phyloP scores from a whole-genome alignment of 2,797 vertebrate species.

The Pseudochirops corinnae region DNA sequence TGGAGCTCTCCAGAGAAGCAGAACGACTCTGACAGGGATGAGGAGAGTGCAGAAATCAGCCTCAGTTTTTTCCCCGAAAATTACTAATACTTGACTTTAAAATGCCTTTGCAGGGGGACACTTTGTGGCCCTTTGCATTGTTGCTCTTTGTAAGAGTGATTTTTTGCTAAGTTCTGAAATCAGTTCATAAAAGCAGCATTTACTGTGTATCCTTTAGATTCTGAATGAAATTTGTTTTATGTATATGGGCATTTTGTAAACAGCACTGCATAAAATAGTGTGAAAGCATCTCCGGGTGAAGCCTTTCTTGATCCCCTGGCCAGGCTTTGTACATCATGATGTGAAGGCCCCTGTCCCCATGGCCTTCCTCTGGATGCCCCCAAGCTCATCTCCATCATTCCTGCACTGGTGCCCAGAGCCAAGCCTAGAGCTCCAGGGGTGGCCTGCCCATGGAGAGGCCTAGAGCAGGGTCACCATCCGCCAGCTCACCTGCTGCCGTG shows the following conservation, averaged over 20 bases:
- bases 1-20: not conserved
- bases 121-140: constrained; percentile 17
- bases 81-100: constrained; percentile 45
- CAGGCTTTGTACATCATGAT: not conserved
- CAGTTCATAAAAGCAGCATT: constrained; percentile 40
- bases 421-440: not conserved
- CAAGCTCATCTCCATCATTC: not conserved
- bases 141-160: constrained; percentile 81
- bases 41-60: constrained; percentile 33
- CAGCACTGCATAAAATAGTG: not conserved
- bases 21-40: constrained; percentile 36
- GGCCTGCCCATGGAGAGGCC: not conserved
- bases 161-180: constrained; percentile 51
- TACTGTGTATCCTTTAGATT: constrained; percentile 24
- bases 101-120: not conserved
- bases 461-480: no score
- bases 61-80: constrained; percentile 70
- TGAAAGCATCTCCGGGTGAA: not conserved
- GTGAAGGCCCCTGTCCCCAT: no score
- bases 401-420: not conserved
- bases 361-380: not conserved
- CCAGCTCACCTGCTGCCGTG: not conserved
- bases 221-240: constrained; percentile 41
- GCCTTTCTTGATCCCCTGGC: rapidly evolving
- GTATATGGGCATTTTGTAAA: constrained; percentile 44